Conservation (phyloP, 1,140 invertebrate genomes). For the Pomacea maculata region DNA sequence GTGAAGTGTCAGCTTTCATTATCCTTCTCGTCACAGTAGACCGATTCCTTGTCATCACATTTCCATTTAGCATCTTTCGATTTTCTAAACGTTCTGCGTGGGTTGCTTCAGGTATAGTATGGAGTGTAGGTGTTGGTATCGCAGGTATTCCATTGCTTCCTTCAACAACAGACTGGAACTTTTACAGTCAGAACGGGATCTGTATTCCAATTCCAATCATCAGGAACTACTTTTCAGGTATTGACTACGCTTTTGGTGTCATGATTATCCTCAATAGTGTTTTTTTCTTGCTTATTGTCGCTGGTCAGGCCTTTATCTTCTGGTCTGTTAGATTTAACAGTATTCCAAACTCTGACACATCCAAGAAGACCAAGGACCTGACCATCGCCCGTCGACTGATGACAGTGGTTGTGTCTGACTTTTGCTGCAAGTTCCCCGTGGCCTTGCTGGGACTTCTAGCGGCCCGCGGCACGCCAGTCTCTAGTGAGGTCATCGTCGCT, state of each 20-base stretch:
- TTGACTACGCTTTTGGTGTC: conserved; percentile 30
- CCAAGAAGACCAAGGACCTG: background rate
- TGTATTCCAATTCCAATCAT: conserved; percentile 37
- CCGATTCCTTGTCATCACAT: conserved; percentile 1
- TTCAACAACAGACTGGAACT: conserved; percentile 3
- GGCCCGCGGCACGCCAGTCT: too few species aligned
- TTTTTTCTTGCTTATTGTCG: conserved; percentile 27
- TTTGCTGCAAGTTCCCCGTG: too few species aligned
- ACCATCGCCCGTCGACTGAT: too few species aligned
- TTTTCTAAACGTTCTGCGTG: background rate
- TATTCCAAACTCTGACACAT: background rate
- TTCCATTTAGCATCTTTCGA: background rate
- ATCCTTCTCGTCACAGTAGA: conserved; percentile 6
- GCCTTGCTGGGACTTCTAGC: too few species aligned
- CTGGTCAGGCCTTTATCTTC: conserved; percentile 26
- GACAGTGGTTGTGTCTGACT: too few species aligned
- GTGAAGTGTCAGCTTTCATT: conserved; percentile 12
- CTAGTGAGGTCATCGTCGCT: too few species aligned
- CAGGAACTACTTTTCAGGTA: conserved; percentile 12
- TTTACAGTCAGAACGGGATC: conserved; percentile 36
- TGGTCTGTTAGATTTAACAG: conserved; percentile 2
- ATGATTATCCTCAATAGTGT: conserved; percentile 34
- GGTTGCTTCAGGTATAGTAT: background rate
- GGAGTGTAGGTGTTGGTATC: background rate
- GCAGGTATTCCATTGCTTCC: background rate